Conservation (phyloP, 2,113 vertebrate species). For the Tetraodon nigroviridis region DNA sequence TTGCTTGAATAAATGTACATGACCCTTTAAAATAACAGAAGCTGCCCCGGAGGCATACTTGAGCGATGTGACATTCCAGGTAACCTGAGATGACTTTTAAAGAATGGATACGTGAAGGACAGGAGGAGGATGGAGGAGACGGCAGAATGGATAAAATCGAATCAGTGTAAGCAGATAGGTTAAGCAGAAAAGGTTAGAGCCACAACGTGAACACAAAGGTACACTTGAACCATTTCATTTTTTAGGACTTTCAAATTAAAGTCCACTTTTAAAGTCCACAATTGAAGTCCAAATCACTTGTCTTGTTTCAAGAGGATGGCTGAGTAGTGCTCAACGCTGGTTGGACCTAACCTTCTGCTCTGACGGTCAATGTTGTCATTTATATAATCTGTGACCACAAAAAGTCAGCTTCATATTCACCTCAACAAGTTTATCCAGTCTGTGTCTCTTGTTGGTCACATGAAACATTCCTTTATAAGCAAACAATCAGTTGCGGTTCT, state of each 20-base stretch:
- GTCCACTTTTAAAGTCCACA: too few relatives aligned
- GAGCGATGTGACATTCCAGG: constrained; percentile 68
- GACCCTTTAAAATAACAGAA: constrained; percentile 67
- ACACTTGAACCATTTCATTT: not conserved
- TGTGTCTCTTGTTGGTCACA: constrained; percentile 17
- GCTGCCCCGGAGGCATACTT: constrained; percentile 52
- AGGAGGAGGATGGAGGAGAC: constrained; percentile 23
- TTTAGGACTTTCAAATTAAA: not conserved
- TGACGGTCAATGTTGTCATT: not conserved
- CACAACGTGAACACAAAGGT: constrained; percentile 10
- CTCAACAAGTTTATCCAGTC: constrained; percentile 18
- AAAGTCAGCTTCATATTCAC: constrained; percentile 29
- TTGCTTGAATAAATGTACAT: constrained; percentile 66
- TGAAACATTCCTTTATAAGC: not conserved
- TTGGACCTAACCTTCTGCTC: not conserved
- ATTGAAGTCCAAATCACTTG: constrained; percentile 73
- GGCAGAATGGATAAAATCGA: constrained; percentile 51
- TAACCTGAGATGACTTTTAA: constrained; percentile 66
- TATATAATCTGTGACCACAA: constrained; percentile 15
- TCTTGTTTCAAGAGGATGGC: constrained; percentile 45
- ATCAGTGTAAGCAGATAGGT: constrained; percentile 60
- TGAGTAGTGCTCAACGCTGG: not conserved
- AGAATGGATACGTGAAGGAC: constrained; percentile 49
- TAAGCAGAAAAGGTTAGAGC: constrained; percentile 61
- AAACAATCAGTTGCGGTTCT: not conserved